phyloP scores from a whole-genome alignment of 2,113 vertebrate genomes.

The Columbina picui region DNA sequence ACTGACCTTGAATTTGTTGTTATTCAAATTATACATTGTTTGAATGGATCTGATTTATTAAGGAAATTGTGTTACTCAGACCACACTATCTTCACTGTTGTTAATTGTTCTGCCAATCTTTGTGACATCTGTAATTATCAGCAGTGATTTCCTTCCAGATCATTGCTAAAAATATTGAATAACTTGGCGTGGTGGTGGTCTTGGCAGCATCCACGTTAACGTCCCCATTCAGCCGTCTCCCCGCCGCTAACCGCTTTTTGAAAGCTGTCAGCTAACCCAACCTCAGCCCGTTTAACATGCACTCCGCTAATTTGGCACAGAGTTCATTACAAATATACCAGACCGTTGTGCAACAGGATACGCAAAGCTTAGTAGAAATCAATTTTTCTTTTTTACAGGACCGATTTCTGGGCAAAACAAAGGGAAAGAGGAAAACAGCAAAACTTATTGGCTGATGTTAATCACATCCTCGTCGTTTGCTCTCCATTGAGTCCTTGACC shows the following conservation, averaged over 20 bases:
- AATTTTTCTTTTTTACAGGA: background rate
- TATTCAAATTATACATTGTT: background rate
- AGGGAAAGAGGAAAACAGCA: background rate
- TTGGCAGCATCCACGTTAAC: background rate
- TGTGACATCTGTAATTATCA: background rate
- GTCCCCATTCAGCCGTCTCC: background rate
- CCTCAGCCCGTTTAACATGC: background rate
- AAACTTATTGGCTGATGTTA: background rate
- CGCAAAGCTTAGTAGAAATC: background rate
- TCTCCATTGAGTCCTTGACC: background rate
- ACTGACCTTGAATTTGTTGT: background rate
- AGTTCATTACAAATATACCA: background rate
- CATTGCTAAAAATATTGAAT: background rate
- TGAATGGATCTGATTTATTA: background rate
- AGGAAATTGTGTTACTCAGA: background rate
- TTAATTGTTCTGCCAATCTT: background rate
- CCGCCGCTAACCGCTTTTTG: background rate
- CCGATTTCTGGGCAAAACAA: background rate
- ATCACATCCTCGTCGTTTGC: background rate
- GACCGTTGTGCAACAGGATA: background rate
- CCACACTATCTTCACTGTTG: background rate
- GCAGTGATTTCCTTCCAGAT: conserved; percentile 22
- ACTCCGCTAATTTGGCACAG: background rate
- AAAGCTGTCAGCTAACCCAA: background rate
- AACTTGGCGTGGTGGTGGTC: background rate